Conservation (phyloP, 2,888 invertebrate genomes). For the Agrenia bidenticulata region DNA sequence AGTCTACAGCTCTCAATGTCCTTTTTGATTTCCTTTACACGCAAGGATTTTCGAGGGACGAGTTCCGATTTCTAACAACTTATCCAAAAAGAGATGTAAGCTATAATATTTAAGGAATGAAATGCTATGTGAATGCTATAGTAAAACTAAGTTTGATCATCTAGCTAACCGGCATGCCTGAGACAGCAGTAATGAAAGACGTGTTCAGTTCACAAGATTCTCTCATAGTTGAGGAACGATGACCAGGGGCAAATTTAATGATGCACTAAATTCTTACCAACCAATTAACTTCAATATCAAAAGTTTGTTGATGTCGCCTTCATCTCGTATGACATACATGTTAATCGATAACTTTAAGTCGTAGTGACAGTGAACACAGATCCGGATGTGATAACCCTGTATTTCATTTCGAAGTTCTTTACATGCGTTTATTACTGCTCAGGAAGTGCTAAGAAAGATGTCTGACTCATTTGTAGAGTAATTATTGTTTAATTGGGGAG, state of each 20-base stretch:
- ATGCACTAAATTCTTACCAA: neutral
- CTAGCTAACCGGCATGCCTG: conserved; percentile 46
- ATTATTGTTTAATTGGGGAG: too few relatives aligned
- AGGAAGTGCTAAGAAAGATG: neutral
- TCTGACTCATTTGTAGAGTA: too few relatives aligned
- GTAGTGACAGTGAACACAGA: neutral
- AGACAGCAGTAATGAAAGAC: conserved; percentile 42
- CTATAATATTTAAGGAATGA: neutral
- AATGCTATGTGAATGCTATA: neutral
- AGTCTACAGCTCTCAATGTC: conserved; percentile 43
- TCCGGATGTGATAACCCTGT: conserved; percentile 2
- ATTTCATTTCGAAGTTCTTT: neutral
- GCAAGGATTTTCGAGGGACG: conserved; percentile 49
- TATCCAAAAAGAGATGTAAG: conserved; percentile 53
- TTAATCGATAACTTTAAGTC: neutral
- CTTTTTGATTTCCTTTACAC: conserved; percentile 52
- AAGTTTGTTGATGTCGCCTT: neutral
- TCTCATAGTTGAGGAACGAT: conserved; percentile 52
- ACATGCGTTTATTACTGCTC: neutral
- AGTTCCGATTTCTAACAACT: conserved; percentile 49
- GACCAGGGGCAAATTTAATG: conserved; percentile 25
- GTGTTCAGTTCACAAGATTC: conserved; percentile 52
- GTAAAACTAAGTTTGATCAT: conserved; percentile 15
- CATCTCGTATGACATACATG: neutral
- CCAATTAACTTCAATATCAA: neutral